Evolutionary conservation across 2,888 invertebrate species (phyloP), one percentile per base, ranked within the genome.

Genomic region (Stegophylla sp.): DNA sequence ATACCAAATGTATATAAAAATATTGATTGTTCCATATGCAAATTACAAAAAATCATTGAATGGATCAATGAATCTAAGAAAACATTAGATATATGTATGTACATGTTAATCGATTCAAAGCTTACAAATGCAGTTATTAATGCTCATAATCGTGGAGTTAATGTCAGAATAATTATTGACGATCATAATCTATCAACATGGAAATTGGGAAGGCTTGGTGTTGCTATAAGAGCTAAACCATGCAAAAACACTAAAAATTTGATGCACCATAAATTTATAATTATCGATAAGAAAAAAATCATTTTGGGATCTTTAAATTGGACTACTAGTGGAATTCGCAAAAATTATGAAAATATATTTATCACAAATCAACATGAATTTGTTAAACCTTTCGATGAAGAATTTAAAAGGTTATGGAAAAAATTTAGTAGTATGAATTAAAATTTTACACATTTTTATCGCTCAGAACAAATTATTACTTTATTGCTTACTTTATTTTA

Each of bases 301-400:
- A 63, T 63, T 63, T 28, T 63, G 26, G 63, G 63, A 63, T 63
- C 63, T 28, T 26, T 63, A 15, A 63, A 63, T 63, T 63, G 63
- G 63, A 63, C 63, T 15, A 2, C 3, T 28, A 7, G 1, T 20
- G 63, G 13, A 28, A 9, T 28, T 28, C 63, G 63, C 7, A 63
- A 63, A 26, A 63, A 63, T 28, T 63, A 26, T 20, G 63, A 63
- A 63, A 63, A 63, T 28, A 28, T 15, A 28, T 63, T 63, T 28
- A 28, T 63, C 5, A 63, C 63, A 28, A 63, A 63, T 28, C 12
- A 63, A 10, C 9, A 9, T 10, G 28, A 28, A 28, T 10, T 63
- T 9, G 13, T 63, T 63, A 9, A 5, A 23, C 13, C 26, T 26
- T 63, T 26, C 17, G 12, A 5, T 3, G 5, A 63, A 63, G 63